Conservation (phyloP, 2,113 vertebrate genomes). For the Lophura nycthemera region DNA sequence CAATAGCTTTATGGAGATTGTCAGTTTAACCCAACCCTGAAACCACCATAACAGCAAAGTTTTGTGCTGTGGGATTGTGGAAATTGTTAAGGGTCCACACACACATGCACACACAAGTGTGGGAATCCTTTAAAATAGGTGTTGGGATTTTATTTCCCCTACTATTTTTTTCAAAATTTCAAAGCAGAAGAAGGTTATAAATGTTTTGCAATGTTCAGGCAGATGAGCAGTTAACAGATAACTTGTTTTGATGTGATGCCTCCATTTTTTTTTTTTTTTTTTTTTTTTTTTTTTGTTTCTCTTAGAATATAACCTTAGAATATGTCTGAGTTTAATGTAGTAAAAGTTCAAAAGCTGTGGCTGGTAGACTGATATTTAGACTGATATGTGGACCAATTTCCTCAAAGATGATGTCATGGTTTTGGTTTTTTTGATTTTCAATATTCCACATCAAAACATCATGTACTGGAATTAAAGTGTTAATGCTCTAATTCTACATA, state of each 20-base stretch:
- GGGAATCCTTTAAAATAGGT: background rate
- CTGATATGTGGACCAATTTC: accelerated
- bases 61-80: background rate
- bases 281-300: background rate
- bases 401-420: too few relatives aligned
- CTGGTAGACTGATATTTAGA: background rate
- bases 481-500: too few relatives aligned
- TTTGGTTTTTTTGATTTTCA: too few relatives aligned
- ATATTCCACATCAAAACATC: too few relatives aligned
- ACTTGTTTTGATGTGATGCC: background rate
- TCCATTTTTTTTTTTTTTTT: background rate
- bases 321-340: background rate
- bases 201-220: background rate
- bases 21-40: background rate
- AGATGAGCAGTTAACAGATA: background rate
- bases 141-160: background rate
- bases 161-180: background rate
- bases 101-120: background rate
- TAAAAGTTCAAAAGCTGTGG: background rate
- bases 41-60: background rate
- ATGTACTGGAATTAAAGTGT: too few relatives aligned
- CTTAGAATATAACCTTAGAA: background rate
- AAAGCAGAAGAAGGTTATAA: background rate
- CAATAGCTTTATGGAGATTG: background rate
- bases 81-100: background rate